Conservation (phyloP, 2,888 invertebrate genomes). For the Abrostola tripartita region DNA sequence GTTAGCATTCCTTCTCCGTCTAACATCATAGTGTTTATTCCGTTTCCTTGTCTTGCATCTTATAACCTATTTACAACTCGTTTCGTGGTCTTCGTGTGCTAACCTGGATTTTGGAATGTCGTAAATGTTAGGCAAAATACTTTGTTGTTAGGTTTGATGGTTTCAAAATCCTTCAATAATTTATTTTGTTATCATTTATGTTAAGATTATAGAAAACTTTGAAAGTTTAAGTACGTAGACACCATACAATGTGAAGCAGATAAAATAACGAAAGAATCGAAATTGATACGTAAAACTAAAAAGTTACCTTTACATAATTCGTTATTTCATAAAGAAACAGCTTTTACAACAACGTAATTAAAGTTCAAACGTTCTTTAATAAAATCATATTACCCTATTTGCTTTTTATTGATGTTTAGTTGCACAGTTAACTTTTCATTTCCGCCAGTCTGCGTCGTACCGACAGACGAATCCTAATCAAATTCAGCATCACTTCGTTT, state of each 20-base stretch:
- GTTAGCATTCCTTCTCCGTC: conserved; percentile 26
- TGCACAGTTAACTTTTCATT: conserved; percentile 22
- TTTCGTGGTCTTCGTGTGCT: conserved; percentile 16
- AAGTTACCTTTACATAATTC: too few species aligned
- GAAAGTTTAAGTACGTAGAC: too few species aligned
- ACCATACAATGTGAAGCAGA: too few species aligned
- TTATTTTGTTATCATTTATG: too few species aligned
- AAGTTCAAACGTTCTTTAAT: background rate
- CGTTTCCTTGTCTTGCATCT: conserved; percentile 20
- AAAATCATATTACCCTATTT: conserved; percentile 2
- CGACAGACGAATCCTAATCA: conserved; percentile 29
- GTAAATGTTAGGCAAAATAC: conserved; percentile 16
- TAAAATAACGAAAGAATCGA: background rate
- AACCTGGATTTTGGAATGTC: conserved; percentile 41
- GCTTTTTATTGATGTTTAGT: conserved; percentile 2
- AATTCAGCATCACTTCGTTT: conserved; percentile 33
- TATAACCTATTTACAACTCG: conserved; percentile 20
- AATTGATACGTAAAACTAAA: background rate
- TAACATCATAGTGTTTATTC: conserved; percentile 3
- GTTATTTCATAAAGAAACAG: background rate
- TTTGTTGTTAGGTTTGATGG: conserved; percentile 14
- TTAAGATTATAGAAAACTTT: too few species aligned
- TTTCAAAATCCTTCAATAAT: background rate
- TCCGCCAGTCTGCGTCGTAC: conserved; percentile 7
- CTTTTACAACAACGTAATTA: background rate